Evolutionary conservation across 2,797 vertebrate genomes (phyloP).

Genomic region (Gallinago stenura): DNA sequence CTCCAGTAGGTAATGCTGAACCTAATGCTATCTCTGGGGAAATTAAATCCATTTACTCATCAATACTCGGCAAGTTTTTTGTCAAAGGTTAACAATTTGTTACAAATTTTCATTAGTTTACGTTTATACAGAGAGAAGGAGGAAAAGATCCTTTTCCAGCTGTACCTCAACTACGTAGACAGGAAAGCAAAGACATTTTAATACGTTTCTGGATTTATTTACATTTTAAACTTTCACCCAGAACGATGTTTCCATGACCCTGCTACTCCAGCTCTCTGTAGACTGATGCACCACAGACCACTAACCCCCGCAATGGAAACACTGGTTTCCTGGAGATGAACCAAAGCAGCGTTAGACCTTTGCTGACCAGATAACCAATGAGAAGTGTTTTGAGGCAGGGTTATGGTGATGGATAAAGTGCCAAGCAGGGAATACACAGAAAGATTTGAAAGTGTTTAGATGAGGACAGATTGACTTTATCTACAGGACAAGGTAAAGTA

Average conservation of each 20-base stretch:
- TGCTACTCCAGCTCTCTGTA: not conserved
- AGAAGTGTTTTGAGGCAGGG: not conserved
- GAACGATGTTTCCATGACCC: not conserved
- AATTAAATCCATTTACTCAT: conserved; percentile 28
- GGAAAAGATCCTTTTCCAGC: not conserved
- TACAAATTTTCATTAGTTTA: not conserved
- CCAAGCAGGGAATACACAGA: not conserved
- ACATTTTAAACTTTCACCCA: not conserved
- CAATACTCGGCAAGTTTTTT: not conserved
- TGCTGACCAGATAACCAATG: not conserved
- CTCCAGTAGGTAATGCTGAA: not conserved
- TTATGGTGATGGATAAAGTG: not conserved
- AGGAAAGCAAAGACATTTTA: not conserved
- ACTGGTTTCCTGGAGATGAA: not conserved
- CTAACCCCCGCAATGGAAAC: not conserved
- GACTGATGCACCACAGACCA: not conserved
- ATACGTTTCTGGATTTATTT: not conserved
- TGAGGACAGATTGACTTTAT: not conserved
- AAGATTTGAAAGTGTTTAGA: not conserved
- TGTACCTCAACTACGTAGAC: not conserved
- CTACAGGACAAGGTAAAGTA: not conserved
- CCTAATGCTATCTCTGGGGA: not conserved
- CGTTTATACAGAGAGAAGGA: not conserved
- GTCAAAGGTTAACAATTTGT: not conserved
- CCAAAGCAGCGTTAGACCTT: not conserved